A percentile compares a stretch with the other conserved stretches of the same genome.
phyloP scores from a whole-genome alignment of 2,113 vertebrate genomes.

The Serilophus lunatus region DNA sequence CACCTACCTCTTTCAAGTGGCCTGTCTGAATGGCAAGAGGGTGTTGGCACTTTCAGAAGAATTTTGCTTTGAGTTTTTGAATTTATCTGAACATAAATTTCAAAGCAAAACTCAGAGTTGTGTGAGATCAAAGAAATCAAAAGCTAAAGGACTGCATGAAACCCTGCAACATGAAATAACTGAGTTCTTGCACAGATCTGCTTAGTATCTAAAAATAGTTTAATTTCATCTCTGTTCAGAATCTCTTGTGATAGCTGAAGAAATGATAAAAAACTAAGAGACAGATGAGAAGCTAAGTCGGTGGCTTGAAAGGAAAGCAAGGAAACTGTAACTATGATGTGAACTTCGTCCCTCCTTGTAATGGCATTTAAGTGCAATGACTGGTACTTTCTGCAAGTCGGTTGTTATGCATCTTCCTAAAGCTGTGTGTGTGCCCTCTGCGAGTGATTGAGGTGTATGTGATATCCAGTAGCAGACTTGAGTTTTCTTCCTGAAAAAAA shows the following conservation, averaged over 20 bases:
- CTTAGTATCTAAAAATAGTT: constrained; percentile 32
- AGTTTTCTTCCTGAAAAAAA: background rate
- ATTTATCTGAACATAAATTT: background rate
- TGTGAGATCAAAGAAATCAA: background rate
- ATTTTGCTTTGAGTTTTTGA: constrained; percentile 24
- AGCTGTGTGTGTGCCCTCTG: background rate
- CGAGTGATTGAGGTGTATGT: background rate
- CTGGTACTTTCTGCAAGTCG: background rate
- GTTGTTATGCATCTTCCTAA: background rate
- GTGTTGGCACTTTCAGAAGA: background rate
- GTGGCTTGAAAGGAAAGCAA: background rate
- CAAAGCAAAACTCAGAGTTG: background rate
- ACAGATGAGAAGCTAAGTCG: background rate
- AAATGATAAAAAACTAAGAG: background rate
- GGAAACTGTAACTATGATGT: background rate
- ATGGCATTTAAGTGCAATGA: background rate
- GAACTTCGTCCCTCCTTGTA: constrained; percentile 2
- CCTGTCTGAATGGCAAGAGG: background rate
- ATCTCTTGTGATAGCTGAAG: background rate
- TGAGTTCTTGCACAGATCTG: background rate
- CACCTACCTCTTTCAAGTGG: background rate
- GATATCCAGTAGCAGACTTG: background rate
- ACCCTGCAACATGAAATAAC: background rate
- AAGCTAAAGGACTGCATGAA: background rate
- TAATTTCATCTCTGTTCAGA: constrained; percentile 9